Evolutionary conservation across 2,888 invertebrate genomes (phyloP), one percentile per base, ranked within the genome.

Genomic region (Dinocampus coccinellae): DNA sequence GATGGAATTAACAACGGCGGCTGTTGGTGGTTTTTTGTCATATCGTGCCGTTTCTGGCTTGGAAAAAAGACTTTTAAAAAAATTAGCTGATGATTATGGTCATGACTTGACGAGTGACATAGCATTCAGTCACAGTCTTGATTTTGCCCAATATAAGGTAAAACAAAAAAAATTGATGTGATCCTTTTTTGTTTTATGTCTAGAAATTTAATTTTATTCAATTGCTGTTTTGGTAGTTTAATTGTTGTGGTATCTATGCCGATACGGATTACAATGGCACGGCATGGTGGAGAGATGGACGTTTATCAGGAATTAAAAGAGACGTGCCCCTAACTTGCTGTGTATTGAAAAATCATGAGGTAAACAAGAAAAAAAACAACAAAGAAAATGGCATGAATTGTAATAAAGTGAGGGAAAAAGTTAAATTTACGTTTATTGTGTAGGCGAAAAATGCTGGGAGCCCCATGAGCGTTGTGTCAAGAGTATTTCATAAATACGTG

Each of bases 81-180:
- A 87, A 76, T 79, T 89, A 58, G 78, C 82, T 39, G 76, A 79
- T n/a, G 80, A 86, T 22, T 89, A 89, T 69, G 88, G 88, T 3
- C 81, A 85, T 63, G 82, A 85, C 65, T 22, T 73, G 3, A 83
- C 82, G 74, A 86, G 84, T 75, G 87, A 87, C 69, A 70, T 81
- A 0, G 78, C 81, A 6, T 88, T 89, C 75, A 89, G 88, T 62
- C 82, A 87, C 42, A 88, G 89, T 64, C 81, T 90, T 64, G 89
- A 90, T 78, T 89, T 86, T 77, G 87, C 88, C 53, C 89, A 89
- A 74, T 88, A 87, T 75, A 87, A 88, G 85, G 89, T 89, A 81
- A 29, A 39, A 39, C n/a, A 52, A 61, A 52, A 60, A 29, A 4
- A 29, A 4, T 29, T 4, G 3, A 4, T 29, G 3, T 7, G 7